Base-by-base conservation (phyloP, 2,888 invertebrate species). In the Liodrosophila aerea region DNA sequence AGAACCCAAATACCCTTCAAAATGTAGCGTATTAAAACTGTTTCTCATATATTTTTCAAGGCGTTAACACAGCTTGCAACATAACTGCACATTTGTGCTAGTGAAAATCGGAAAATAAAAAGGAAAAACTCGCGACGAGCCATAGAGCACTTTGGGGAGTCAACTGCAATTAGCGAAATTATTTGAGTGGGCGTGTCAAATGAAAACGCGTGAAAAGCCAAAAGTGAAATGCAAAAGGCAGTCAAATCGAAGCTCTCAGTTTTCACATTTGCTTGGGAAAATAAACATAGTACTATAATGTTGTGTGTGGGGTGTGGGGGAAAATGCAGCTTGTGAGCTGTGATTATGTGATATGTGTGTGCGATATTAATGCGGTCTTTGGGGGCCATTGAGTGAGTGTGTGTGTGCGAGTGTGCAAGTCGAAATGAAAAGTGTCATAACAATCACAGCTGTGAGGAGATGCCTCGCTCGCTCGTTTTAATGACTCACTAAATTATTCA, bases 401-500 rank as follows among this genome's bases (percentile, higher is more conserved):
- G n/a, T n/a, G n/a, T n/a, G n/a, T n/a, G n/a, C n/a, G n/a, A n/a
- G n/a, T n/a, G n/a, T n/a, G n/a, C n/a, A n/a, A n/a, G 78, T 4
- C 78, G 64, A 80, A 80, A 75, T 80, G 75, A 80, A 80, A 80
- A 85, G 78, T 85, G 78, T 80, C 83, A 80, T 77, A 85, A 78
- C 85, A 78, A 85, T 70, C 70, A 73, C 43, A 68, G 64, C 64
- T 75, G 65, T 66, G 65, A 56, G 74, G 61, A 22, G n/a, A 71
- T 63, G 75, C 46, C 51, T 59, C 53, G 73, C 56, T 64, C 51
- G 73, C 33, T 22, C 22, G 22, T 80, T 78, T 80, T 80, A 80
- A 80, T 80, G 78, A 80, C 78, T 85, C 80, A 80, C 85, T 85
- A 85, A 85, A 85, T 85, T 85, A 80, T 85, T 80, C 80, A 85